These are phyloP conservation scores for Drosophila suzukii DNA, from an alignment of 1,140 invertebrate genomes.

Conservation along the genomic window DNA sequence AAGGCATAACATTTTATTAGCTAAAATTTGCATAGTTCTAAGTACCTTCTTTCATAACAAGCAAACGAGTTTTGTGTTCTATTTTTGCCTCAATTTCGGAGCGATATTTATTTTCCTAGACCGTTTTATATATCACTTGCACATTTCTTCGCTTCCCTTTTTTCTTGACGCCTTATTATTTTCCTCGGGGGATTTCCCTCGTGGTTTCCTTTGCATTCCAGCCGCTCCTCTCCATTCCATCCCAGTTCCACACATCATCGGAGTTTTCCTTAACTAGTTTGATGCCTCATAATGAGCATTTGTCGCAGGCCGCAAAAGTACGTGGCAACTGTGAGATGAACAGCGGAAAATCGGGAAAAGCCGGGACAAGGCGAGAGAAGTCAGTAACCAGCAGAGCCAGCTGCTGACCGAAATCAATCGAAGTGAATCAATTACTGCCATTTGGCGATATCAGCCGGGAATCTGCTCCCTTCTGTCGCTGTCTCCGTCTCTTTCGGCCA, in stretches of 20 bases:
- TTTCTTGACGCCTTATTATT: background rate
- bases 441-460: constrained; percentile 36
- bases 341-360: background rate
- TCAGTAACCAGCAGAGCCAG: constrained; percentile 31
- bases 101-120: too few relatives aligned
- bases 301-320: constrained; percentile 49
- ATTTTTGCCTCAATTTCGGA: too few relatives aligned
- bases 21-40: too few relatives aligned
- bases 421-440: constrained; percentile 77
- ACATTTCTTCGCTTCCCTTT: background rate
- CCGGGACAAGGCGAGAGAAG: constrained; percentile 21
- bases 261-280: constrained; percentile 33
- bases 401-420: constrained; percentile 67
- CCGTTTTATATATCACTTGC: too few relatives aligned
- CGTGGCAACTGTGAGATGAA: constrained; percentile 28
- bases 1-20: too few relatives aligned
- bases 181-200: background rate
- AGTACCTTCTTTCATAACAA: too few relatives aligned
- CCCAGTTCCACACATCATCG: constrained; percentile 11
- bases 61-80: too few relatives aligned
- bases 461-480: background rate
- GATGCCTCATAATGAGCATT: constrained; percentile 52
- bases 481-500: background rate
- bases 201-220: background rate
- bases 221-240: background rate